Evolutionary conservation across 2,113 vertebrate species (phyloP).

Genomic region (Clupea harengus): DNA sequence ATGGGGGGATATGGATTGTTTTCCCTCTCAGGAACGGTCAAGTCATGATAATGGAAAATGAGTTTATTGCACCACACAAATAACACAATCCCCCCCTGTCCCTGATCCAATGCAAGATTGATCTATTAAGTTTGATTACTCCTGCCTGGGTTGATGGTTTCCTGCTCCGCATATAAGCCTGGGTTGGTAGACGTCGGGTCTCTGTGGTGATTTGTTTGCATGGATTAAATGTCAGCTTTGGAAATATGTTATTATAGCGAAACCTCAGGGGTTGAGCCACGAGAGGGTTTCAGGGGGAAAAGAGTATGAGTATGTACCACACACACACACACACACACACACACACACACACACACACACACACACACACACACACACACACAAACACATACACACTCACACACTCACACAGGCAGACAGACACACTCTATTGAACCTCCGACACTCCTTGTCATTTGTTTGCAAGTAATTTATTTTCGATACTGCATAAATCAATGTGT

Average conservation of each 20-base stretch:
- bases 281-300: conserved; percentile 13
- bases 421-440: background rate
- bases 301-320: background rate
- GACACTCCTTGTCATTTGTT: background rate
- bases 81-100: conserved; percentile 63
- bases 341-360: background rate
- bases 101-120: conserved; percentile 52
- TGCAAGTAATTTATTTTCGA: background rate
- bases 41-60: conserved; percentile 30
- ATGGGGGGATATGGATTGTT: conserved; percentile 38
- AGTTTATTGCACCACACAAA: conserved; percentile 31
- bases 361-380: background rate
- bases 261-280: conserved; percentile 44
- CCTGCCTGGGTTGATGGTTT: conserved; percentile 42
- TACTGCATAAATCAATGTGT: background rate
- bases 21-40: conserved; percentile 23
- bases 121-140: conserved; percentile 59
- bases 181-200: conserved; percentile 53
- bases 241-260: conserved; percentile 68
- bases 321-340: background rate
- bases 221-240: conserved; percentile 75
- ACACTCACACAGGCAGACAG: background rate
- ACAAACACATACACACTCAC: background rate
- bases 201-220: conserved; percentile 72
- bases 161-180: conserved; percentile 55